Evolutionary conservation across 1,140 invertebrate species (phyloP), one percentile per base, ranked within the genome.

Genomic region (Drosophila kikkawai): DNA sequence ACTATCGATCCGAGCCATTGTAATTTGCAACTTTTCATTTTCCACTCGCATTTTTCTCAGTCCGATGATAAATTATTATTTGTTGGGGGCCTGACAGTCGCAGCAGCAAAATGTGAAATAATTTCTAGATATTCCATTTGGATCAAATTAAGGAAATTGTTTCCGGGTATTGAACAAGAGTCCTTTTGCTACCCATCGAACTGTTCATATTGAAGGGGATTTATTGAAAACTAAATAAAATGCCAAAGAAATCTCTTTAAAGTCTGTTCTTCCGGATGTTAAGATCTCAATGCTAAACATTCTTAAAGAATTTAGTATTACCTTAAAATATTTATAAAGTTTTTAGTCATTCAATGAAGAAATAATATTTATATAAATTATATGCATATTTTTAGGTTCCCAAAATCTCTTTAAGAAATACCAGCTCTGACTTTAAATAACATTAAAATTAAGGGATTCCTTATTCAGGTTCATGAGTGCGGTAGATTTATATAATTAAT

Each of bases 21-120:
- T 77, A 83, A 83, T 83, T 87, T 88, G 76, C 75, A 66, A 67
- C 65, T 60, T 53, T 87, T 85, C 69, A 67, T 48, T 82, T 84
- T 81, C 63, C 55, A 85, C 50, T 68, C 73, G 48, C 44, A 63
- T 63, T 74, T 63, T 56, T 69, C 67, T 73, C 67, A 8, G 47
- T 13, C 19, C 32, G 37, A 37, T 59, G 44, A 74, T 73, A 74
- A 74, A 74, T 74, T 70, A 73, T 60, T 63, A 50, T 60, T 60
- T 51, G 44, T 73, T 48, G 36, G 66, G 66, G 44, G 19, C 36
- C 68, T 69, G 70, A 69, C 64, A 69, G 37, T 69, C n/a, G 32
- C 44, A 59, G 51, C 36, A 39, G 19, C 57, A 41, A 48, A 73
- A 73, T 37, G 45, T 32, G 37, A 73, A 73, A 74, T 71, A 73